Conservation (phyloP, 2,888 invertebrate species). For the Limnephilus lunatus region DNA sequence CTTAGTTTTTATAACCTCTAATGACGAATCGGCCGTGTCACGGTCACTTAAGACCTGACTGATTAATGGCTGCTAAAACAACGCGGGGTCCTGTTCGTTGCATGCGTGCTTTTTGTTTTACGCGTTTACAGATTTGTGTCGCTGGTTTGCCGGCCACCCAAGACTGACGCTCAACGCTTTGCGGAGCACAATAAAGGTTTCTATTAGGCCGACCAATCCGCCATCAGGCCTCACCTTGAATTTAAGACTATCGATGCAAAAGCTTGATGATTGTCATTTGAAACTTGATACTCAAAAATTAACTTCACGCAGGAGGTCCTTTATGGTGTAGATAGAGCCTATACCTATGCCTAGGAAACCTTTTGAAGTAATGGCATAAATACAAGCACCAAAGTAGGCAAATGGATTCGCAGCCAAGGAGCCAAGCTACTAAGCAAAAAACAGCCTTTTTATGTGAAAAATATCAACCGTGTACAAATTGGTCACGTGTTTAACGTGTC, state of each 20-base stretch:
- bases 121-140: background rate
- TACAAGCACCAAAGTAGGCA: background rate
- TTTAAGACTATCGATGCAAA: background rate
- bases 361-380: background rate
- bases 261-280: too few species aligned
- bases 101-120: background rate
- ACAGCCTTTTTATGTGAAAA: background rate
- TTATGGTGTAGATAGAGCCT: too few species aligned
- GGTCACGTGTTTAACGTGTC: background rate
- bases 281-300: too few species aligned
- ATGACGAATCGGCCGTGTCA: conserved; percentile 43
- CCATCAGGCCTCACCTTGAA: background rate
- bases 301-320: too few species aligned
- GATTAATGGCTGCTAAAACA: conserved; percentile 21
- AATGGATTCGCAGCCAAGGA: background rate
- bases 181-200: background rate
- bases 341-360: too few species aligned
- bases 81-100: background rate
- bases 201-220: background rate
- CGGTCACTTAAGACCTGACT: conserved; percentile 40
- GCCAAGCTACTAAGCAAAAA: background rate
- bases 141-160: background rate
- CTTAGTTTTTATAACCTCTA: conserved; percentile 29
- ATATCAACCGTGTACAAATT: background rate
- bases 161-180: background rate